Conservation (phyloP, 1,140 invertebrate species). For the Platyscapa corneri region DNA sequence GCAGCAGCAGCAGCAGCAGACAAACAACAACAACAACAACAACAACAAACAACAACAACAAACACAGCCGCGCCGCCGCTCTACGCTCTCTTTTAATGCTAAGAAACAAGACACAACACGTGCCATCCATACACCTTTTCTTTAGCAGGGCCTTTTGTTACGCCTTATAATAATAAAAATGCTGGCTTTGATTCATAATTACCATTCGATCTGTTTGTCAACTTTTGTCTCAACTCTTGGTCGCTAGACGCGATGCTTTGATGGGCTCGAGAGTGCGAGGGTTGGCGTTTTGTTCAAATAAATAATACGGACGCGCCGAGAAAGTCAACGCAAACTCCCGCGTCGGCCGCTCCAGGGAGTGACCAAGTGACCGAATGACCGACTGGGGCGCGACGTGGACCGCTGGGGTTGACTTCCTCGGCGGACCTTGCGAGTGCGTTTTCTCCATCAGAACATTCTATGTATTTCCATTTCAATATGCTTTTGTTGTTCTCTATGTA, state of each 20-base stretch:
- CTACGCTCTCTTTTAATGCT: slow-evolving; percentile 21
- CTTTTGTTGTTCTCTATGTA: slow-evolving; percentile 26
- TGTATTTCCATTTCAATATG: slow-evolving; percentile 60
- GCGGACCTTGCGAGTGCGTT: slow-evolving; percentile 43
- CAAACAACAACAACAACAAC: too few relatives aligned
- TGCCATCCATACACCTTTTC: slow-evolving; percentile 32
- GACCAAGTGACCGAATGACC: too few relatives aligned
- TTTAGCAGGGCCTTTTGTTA: slow-evolving; percentile 16
- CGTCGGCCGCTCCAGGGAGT: background rate
- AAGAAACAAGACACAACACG: slow-evolving; percentile 8
- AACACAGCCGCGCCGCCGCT: background rate
- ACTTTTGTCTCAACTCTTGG: slow-evolving; percentile 24
- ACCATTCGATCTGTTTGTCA: slow-evolving; percentile 31
- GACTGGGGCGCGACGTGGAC: too few relatives aligned
- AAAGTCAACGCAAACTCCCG: slow-evolving; percentile 45
- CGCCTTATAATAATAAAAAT: slow-evolving; percentile 9
- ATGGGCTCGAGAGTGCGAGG: background rate
- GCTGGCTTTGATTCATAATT: slow-evolving; percentile 43
- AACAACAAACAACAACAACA: too few relatives aligned
- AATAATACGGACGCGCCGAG: slow-evolving; percentile 29
- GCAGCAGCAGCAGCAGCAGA: too few relatives aligned
- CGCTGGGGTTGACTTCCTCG: slow-evolving; percentile 68
- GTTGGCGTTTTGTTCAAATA: slow-evolving; percentile 28
- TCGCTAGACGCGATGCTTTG: background rate
- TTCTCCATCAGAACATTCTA: slow-evolving; percentile 61